Evolutionary conservation across 1,140 invertebrate genomes (phyloP).

Genomic region (Platyura marginata): DNA sequence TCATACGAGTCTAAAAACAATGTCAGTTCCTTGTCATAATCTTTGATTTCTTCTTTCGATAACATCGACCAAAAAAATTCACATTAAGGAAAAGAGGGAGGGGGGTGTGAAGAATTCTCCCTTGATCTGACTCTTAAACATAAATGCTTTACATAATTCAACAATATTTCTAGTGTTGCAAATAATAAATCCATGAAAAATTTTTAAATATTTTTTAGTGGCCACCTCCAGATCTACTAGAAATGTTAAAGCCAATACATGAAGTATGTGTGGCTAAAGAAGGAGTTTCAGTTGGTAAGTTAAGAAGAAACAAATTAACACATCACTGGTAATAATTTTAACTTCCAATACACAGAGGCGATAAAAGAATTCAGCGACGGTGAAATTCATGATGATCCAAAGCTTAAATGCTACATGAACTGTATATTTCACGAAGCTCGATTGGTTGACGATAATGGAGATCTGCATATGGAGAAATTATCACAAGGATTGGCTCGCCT

Average conservation of each 20-base stretch:
- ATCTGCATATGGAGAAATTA: constrained; percentile 16
- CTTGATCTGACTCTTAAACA: not conserved
- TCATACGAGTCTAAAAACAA: not conserved
- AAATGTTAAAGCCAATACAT: not conserved
- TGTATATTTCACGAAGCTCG: constrained; percentile 14
- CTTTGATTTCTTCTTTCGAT: not conserved
- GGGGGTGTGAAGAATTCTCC: too few relatives aligned
- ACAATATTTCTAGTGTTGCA: not conserved
- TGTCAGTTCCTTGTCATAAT: not conserved
- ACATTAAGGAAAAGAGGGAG: not conserved
- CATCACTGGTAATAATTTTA: not conserved
- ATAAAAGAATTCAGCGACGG: constrained; percentile 19
- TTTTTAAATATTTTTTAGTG: constrained; percentile 2
- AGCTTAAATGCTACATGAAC: constrained; percentile 17
- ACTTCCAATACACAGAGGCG: constrained; percentile 8
- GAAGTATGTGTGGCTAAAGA: not conserved
- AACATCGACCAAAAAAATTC: not conserved
- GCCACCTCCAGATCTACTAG: constrained; percentile 1
- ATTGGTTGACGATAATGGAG: constrained; percentile 18
- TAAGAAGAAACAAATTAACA: not conserved
- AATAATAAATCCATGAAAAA: not conserved
- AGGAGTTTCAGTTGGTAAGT: constrained; percentile 1
- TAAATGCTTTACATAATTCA: not conserved
- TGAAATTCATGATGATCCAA: constrained; percentile 14
- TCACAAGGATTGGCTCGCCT: constrained; percentile 5